Base-by-base conservation (phyloP, 2,888 invertebrate genomes). In the Drosophila colorata region DNA sequence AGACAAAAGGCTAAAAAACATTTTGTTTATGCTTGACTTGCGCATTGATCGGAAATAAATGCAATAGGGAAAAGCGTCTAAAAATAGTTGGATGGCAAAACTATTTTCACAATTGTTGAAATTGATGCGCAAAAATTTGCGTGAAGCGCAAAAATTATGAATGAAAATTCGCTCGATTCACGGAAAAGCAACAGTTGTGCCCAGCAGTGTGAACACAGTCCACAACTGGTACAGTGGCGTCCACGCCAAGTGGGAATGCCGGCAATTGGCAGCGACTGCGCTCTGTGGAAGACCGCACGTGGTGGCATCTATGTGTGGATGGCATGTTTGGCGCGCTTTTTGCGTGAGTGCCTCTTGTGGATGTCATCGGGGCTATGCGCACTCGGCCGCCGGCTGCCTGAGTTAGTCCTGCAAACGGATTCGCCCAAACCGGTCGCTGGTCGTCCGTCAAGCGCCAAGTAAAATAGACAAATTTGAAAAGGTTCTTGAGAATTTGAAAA, bases 391-490 rank as follows among this genome's bases (percentile, higher is more conserved):
- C 74, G 78, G 74, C 52, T 60, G 55, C 56, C 44, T 47, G 37
- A 55, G 57, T 86, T 88, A 86, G 85, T 86, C 85, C 85, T 88
- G 63, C 60, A 61, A 59, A 78, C 70, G 84, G 85, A 88, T 84
- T 81, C 74, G 59, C 64, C 59, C 44, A 53, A 60, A 70, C 51
- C 88, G 74, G 88, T 81, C 78, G 87, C 41, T 66, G 55, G 52
- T 74, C 41, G 60, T 11, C 25, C 28, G 28, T 40, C 37, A 23
- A 46, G 40, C 48, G 53, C n/a, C 31, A 51, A 53, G 18, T 46
- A 18, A 31, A 41, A 46, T 11, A 48, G n/a, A n/a, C n/a, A n/a
- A 3, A 38, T 43, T 55, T 13, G n/a, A 28, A 56, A 48, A 31
- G 37, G 20, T 65, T 55, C 31, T 20, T 37, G 11, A 33, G 40